These are phyloP conservation scores for Onychorhynchus coronatus DNA, from an alignment of 2,113 vertebrate species.

Conservation along the genomic window DNA sequence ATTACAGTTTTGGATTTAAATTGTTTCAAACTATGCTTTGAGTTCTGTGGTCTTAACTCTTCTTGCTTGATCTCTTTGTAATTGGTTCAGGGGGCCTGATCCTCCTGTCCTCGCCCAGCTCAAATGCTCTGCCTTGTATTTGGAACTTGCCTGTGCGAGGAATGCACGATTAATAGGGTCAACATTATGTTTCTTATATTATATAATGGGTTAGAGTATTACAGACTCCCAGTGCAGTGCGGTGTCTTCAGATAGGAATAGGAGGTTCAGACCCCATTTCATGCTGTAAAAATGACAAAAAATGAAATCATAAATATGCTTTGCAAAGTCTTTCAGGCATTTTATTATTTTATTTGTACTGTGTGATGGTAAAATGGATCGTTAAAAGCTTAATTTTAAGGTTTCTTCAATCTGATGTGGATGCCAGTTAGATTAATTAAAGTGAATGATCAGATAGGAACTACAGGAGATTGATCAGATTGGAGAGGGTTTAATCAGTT, in stretches of 20 bases:
- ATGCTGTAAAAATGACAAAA: not conserved
- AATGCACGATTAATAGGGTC: not conserved
- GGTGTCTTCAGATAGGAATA: not conserved
- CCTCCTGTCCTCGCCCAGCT: not conserved
- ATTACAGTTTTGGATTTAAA: not conserved
- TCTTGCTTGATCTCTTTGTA: not conserved
- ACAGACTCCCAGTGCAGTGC: not conserved
- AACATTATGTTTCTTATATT: not conserved
- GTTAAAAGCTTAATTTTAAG: conserved; percentile 48
- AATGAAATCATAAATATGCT: conserved; percentile 3
- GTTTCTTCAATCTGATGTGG: conserved; percentile 11
- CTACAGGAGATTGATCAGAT: conserved; percentile 29
- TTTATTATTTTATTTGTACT: conserved; percentile 35
- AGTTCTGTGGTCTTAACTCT: not conserved
- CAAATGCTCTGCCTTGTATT: not conserved
- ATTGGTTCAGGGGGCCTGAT: not conserved
- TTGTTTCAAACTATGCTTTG: not conserved
- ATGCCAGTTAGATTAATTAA: conserved; percentile 43
- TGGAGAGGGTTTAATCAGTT: conserved; percentile 9
- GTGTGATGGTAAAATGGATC: not conserved
- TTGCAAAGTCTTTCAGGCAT: not conserved
- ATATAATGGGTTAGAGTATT: not conserved
- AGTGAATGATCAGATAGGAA: conserved; percentile 28
- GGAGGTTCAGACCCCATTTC: conserved; percentile 15
- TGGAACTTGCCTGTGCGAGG: not conserved